Evolutionary conservation across 2,797 vertebrate genomes (phyloP).

Genomic region (Bucorvus abyssinicus): DNA sequence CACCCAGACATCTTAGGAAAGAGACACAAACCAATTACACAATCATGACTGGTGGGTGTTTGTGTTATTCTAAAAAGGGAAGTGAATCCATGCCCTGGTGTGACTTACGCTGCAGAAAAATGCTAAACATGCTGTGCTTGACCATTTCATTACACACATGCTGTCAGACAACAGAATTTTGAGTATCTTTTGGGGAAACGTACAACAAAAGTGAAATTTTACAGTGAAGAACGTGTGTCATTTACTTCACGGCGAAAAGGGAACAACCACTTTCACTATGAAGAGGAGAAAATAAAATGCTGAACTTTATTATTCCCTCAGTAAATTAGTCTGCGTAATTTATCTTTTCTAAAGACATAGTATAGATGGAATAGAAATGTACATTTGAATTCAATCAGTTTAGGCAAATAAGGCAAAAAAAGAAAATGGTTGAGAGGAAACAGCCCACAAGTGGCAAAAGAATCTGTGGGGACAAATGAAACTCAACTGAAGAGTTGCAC

Average conservation of each 20-base stretch:
- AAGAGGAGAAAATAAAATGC: neutral
- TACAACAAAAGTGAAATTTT: neutral
- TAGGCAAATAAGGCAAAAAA: neutral
- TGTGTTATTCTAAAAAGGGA: neutral
- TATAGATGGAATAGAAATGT: neutral
- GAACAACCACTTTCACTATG: neutral
- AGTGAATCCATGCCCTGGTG: neutral
- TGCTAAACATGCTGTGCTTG: neutral
- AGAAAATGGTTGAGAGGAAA: neutral
- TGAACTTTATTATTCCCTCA: neutral
- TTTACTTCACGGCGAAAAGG: neutral
- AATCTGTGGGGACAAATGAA: neutral
- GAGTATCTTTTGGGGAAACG: neutral
- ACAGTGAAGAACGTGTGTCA: neutral
- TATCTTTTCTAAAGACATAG: neutral
- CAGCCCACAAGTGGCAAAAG: neutral
- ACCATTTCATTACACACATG: neutral
- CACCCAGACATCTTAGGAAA: neutral
- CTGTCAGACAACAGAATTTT: neutral
- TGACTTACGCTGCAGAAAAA: neutral
- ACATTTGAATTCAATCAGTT: neutral
- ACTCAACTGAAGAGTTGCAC: neutral
- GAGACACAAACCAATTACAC: neutral
- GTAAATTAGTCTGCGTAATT: no score
- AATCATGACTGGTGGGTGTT: neutral